A percentile compares a stretch with the other conserved stretches of the same genome.
Conservation (phyloP, 2,888 invertebrate species). For the Drosophila meridiana region DNA sequence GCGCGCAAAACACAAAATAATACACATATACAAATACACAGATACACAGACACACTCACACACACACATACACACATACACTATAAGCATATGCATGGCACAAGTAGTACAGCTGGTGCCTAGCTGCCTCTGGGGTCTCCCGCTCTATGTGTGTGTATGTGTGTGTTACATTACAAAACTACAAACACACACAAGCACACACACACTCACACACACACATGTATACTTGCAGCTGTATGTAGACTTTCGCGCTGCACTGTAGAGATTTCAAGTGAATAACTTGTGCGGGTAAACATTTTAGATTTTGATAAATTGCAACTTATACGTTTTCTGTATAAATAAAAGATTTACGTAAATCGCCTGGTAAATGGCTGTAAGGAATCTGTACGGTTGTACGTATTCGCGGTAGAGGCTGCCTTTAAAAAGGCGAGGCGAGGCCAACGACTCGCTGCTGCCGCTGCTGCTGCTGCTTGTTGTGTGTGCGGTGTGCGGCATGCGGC, state of each 20-base stretch:
- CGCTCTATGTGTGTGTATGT: constrained; percentile 53
- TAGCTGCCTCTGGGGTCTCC: constrained; percentile 64
- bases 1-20: constrained; percentile 81
- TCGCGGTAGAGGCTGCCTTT: constrained; percentile 34
- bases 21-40: constrained; percentile 56
- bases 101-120: constrained; percentile 74
- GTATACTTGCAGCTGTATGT: constrained; percentile 22
- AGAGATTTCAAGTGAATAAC: constrained; percentile 82
- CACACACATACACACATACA: constrained; percentile 13
- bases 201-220: constrained; percentile 13
- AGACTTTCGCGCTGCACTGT: constrained; percentile 57
- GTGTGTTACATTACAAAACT: constrained; percentile 43
- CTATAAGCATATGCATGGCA: constrained; percentile 75
- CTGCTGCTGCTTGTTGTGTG: constrained; percentile 15
- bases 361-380: constrained; percentile 82
- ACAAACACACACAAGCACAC: constrained; percentile 25
- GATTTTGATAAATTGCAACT: constrained; percentile 82
- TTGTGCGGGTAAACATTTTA: constrained; percentile 82
- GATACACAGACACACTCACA: constrained; percentile 17
- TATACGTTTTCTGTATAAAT: constrained; percentile 82
- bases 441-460: constrained; percentile 25
- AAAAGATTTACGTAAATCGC: constrained; percentile 81
- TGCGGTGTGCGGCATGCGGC: constrained; percentile 20
- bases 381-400: constrained; percentile 61
- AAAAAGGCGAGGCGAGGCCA: constrained; percentile 31